Base-by-base conservation (phyloP, 2,888 invertebrate species). In the Cecidostiba fungosa region DNA sequence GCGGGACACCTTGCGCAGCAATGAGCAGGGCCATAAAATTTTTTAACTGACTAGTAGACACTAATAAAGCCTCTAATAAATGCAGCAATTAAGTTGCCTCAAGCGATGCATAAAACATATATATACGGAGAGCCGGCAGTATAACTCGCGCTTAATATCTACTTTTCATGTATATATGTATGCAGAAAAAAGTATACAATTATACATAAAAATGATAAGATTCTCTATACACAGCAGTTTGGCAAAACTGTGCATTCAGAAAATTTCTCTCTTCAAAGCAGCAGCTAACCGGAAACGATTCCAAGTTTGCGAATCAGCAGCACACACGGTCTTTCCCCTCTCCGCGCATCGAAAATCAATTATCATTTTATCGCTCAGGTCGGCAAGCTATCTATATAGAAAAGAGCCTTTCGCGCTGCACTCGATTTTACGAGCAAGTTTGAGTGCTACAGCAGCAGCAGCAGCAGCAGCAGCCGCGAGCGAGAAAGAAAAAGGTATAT, bases 311-410 rank as follows among this genome's bases (percentile, higher is more conserved):
- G 19, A 36, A 19, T 26, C 3, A 72, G 70, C 8, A 5, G 70
- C 29, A 16, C 6, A 26, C 12, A 36, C 70, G 32, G 16, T 23
- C 10, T 32, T 29, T 62, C 74, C 59, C 19, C 39, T 43, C 1
- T 54, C 16, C 62, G 69, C 54, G 69, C 54, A 84, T 84, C 50
- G 84, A 39, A 81, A 86, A 86, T 84, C 73, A 86, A 86, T 84
- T 84, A 81, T 69, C 81, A 43, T 86, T 86, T 86, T 86, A 86
- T 86, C 86, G 78, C 81, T 43, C n/a, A 29, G 36, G 69, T 82
- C 80, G 77, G 36, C 82, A 81, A 86, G 54, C 54, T 4, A 86
- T 86, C 54, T 4, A 86, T 86, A 85, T 86, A 80, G 83, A 86
- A 81, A 84, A 62, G 66, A 10, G 66, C 26, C n/a, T 59, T n/a